phyloP scores from a whole-genome alignment of 2,797 vertebrate genomes.

The Microctenopoma lineatum region DNA sequence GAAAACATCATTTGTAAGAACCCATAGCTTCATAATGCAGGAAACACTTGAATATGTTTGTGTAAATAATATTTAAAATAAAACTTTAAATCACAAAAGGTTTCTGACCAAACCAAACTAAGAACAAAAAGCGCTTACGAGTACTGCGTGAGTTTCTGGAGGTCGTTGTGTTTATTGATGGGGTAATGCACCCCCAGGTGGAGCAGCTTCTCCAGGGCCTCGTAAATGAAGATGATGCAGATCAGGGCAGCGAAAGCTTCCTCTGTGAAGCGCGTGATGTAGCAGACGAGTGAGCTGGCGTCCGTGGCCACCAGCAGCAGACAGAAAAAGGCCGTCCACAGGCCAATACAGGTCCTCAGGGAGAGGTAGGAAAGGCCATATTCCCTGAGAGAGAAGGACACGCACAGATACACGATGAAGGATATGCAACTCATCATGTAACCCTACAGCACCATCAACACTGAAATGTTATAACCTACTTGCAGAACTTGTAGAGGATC shows the following conservation, averaged over 20 bases:
- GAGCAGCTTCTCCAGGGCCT: slow-evolving; percentile 97
- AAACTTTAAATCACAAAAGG: not conserved
- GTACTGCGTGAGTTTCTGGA: slow-evolving; percentile 95
- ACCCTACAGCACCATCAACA: not conserved
- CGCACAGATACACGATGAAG: slow-evolving; percentile 10
- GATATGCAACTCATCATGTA: not conserved
- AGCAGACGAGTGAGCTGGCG: slow-evolving; percentile 97
- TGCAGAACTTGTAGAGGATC: slow-evolving; percentile 99
- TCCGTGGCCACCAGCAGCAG: slow-evolving; percentile 97
- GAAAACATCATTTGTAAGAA: slow-evolving; percentile 24
- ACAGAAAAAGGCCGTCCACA: slow-evolving; percentile 97
- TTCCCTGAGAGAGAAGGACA: slow-evolving; percentile 81
- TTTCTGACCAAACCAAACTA: not conserved
- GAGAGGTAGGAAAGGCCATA: slow-evolving; percentile 96
- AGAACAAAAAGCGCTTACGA: slow-evolving; percentile 84
- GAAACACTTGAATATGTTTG: not conserved
- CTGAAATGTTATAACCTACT: slow-evolving; percentile 82
- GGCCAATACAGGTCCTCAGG: slow-evolving; percentile 94
- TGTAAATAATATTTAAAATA: not conserved
- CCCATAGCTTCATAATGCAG: slow-evolving; percentile 39
- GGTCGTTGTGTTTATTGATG: slow-evolving; percentile 96
- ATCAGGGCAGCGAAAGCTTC: slow-evolving; percentile 98
- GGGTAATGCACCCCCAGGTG: slow-evolving; percentile 95
- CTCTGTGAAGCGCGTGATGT: slow-evolving; percentile 98
- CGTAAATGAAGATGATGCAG: slow-evolving; percentile 99